Base-by-base conservation (phyloP, 2,888 invertebrate species). In the Leptinotarsa juncta region DNA sequence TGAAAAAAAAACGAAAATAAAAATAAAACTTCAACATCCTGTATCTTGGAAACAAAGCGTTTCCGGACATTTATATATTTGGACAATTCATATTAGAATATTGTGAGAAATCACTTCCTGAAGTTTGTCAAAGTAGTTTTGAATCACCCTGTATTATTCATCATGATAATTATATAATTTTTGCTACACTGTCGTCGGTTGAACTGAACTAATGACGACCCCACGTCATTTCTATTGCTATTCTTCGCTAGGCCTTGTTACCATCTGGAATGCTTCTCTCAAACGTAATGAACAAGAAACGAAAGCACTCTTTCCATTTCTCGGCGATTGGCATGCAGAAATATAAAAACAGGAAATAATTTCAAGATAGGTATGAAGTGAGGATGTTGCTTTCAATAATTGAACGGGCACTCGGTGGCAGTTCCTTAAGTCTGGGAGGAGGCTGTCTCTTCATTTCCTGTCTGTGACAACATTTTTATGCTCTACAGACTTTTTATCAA, bases 391-490 rank as follows among this genome's bases (percentile, higher is more conserved):
- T 70, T 71, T 77, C 77, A 74, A 77, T 77, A 74, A 74, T 72
- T 72, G 74, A 77, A 74, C 68, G 53, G 48, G 26, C 67, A 67
- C 23, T 32, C 26, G 51, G 70, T 72, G 72, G 73, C 65, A 60
- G 55, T 48, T 72, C 51, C 68, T 67, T 70, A 67, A 72, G 70
- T 67, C 62, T 72, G 65, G 68, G 72, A 67, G 49, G 65, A 50
- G 65, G 77, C 78, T 78, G 78, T 78, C 77, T 71, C 67, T 77
- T 81, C 80, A 81, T 81, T 81, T 81, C 81, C 81, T 75, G 79
- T 66, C 66, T 60, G 72, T 73, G 79, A 79, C 78, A 73, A 70
- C 78, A 79, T 80, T 81, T 81, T 80, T 80, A 75, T 76, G 76
- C 72, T 76, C 76, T 73, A 65, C 57, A 70, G 67, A 74, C 71